Evolutionary conservation across 2,888 invertebrate genomes (phyloP).

Genomic region (Monopis laevigella): DNA sequence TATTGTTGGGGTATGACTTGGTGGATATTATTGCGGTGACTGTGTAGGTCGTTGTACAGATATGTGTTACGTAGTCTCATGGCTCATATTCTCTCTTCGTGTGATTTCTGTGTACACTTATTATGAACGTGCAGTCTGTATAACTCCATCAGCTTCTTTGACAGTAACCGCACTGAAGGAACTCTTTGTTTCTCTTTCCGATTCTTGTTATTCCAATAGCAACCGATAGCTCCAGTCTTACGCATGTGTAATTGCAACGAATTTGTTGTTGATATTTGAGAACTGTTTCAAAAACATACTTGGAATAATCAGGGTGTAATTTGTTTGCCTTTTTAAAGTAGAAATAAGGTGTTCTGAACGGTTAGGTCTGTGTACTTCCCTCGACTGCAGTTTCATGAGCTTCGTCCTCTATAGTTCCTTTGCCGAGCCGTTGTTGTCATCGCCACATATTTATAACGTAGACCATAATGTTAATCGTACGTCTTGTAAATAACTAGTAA

Average conservation of each 20-base stretch:
- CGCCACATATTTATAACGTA: slow-evolving; percentile 6
- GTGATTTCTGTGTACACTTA: no score
- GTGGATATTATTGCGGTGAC: no score
- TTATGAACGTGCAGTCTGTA: no score
- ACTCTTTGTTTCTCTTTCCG: no score
- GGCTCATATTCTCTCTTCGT: no score
- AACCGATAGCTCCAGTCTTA: no score
- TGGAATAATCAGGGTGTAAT: slow-evolving; percentile 60
- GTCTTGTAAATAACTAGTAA: slow-evolving; percentile 44
- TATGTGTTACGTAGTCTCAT: no score
- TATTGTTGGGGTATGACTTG: slow-evolving; percentile 8
- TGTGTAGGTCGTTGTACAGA: no score
- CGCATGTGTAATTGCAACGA: slow-evolving; percentile 1
- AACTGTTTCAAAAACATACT: slow-evolving; percentile 19
- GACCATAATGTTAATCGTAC: slow-evolving; percentile 8
- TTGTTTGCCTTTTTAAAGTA: slow-evolving; percentile 11
- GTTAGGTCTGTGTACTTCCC: neutral
- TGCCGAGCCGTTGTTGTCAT: slow-evolving; percentile 7
- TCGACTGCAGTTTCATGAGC: slow-evolving; percentile 9
- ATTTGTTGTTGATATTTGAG: slow-evolving; percentile 6
- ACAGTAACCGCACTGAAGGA: no score
- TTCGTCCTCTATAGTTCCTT: slow-evolving; percentile 8
- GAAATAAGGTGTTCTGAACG: slow-evolving; percentile 4
- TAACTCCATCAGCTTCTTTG: no score
- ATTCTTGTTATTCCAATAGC: no score